Evolutionary conservation across 2,888 invertebrate genomes (phyloP).

Genomic region (Synanthedon vespiformis): DNA sequence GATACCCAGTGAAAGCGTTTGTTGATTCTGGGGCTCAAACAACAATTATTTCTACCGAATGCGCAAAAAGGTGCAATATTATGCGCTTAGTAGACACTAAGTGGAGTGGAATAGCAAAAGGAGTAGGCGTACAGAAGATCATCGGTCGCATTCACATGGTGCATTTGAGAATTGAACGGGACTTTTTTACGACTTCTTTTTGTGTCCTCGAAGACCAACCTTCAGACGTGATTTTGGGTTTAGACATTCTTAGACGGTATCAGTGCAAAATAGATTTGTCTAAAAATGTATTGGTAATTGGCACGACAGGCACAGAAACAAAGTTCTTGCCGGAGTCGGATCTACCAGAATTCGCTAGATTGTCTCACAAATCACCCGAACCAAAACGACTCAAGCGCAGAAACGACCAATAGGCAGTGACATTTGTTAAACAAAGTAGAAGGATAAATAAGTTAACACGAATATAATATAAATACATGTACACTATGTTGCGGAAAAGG

Average conservation of each 20-base stretch:
- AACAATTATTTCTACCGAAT: constrained; percentile 97
- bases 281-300: constrained; percentile 81
- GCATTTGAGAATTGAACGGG: constrained; percentile 88
- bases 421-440: too few relatives aligned
- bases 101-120: constrained; percentile 90
- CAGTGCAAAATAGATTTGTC: constrained; percentile 88
- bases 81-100: constrained; percentile 89
- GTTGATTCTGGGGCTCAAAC: constrained; percentile 98
- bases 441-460: too few relatives aligned
- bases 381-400: too few relatives aligned
- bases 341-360: too few relatives aligned
- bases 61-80: constrained; percentile 94
- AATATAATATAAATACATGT: too few relatives aligned
- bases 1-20: constrained; percentile 96
- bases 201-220: constrained; percentile 90
- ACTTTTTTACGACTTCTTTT: constrained; percentile 88
- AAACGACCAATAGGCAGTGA: too few relatives aligned
- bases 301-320: constrained; percentile 83
- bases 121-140: constrained; percentile 91
- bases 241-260: constrained; percentile 92
- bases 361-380: too few relatives aligned
- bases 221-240: constrained; percentile 92
- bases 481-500: too few relatives aligned
- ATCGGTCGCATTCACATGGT: constrained; percentile 91
- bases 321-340: too few relatives aligned